Evolutionary conservation across 2,113 vertebrate genomes (phyloP).

Genomic region (Psettodes erumei): DNA sequence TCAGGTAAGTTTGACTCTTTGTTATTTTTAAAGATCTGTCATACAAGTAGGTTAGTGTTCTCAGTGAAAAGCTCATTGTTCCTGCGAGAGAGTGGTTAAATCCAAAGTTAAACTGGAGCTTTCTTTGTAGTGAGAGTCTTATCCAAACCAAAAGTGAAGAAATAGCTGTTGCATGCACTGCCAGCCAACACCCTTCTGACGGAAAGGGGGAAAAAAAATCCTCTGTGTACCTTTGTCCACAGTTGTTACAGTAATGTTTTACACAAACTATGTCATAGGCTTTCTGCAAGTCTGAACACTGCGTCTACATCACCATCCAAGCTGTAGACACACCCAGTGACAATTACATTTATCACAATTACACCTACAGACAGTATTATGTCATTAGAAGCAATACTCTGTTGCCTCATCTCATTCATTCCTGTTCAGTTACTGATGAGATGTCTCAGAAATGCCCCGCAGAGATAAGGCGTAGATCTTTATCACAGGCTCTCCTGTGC

Average conservation of each 20-base stretch:
- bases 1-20: constrained; percentile 40
- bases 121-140: neutral
- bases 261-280: neutral
- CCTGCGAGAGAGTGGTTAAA: neutral
- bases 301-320: neutral
- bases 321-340: neutral
- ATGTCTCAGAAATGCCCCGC: neutral
- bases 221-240: constrained; percentile 38
- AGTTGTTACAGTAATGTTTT: neutral
- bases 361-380: constrained; percentile 9
- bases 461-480: neutral
- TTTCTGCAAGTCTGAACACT: constrained; percentile 34
- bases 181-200: constrained; percentile 47
- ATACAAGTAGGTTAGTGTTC: neutral
- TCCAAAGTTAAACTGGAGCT: neutral
- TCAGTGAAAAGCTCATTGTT: neutral
- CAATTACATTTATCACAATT: neutral
- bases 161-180: neutral
- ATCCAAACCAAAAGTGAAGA: neutral
- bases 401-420: constrained; percentile 14
- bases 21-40: neutral
- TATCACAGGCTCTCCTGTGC: neutral
- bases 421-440: neutral
- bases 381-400: neutral
- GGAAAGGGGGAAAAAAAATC: constrained; percentile 59